Base-by-base conservation (phyloP, 2,113 vertebrate genomes). In the Echinops telfairi region DNA sequence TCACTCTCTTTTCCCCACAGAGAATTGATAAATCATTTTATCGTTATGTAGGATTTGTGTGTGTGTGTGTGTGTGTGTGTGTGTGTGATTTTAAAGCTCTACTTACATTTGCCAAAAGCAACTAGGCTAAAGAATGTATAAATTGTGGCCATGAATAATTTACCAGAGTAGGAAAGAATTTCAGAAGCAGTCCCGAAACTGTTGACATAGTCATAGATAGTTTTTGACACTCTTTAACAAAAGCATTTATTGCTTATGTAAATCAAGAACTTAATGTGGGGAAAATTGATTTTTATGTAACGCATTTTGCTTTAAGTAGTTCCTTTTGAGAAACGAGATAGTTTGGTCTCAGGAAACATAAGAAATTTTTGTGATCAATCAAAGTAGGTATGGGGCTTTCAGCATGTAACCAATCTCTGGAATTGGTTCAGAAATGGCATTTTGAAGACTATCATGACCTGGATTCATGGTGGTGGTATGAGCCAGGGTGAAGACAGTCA, bases 201-300 rank as follows among this genome's bases (percentile, higher is more conserved):
- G 22, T 95, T 36, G 78, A 33, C 16, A 86, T 64, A 88, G n/a
- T 22, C 19, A 71, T 86, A 70, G 70, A 57, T n/a, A 76, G n/a
- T 73, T 75, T 91, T 93, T 85, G 68, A 85, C 33, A 85, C 58
- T 71, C 25, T 76, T 88, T 78, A 84, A 71, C 22, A 94, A 71
- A 85, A 78, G 38, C 36, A 17, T 43, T 58, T 94, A 88, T 82
- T 75, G 57, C 10, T 80, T 88, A 78, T 62, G 6, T 66, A 95
- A 92, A 83, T 75, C 27, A 83, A 92, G 31, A 90, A 88, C 29
- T 40, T 43, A 87, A 64, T 17, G 8, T 77, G 27, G 81, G 85
- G 12, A 60, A 81, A 95, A 81, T 58, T 43, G 43, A 16, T 92
- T 40, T 40, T 40, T 43, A 82, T 19, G 3, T 47, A 53, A 29